Evolutionary conservation across 1,140 invertebrate species (phyloP), one percentile per base, ranked within the genome.

Genomic region (Bombus superbus): DNA sequence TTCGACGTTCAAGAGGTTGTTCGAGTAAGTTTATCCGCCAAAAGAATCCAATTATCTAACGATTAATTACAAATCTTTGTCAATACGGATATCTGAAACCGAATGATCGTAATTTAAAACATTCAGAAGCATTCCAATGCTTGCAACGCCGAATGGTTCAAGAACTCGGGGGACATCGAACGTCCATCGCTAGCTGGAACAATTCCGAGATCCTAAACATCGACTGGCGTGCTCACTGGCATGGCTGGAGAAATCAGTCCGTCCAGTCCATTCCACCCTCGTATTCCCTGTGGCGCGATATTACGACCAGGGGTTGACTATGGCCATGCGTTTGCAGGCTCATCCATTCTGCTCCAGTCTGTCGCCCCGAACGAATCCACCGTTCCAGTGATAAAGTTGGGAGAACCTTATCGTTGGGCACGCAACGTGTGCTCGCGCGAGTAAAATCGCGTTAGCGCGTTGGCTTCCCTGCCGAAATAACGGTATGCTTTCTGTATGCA

Each of bases 291-390:
- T 83, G 66, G 85, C 81, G 64, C 69, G 88, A 89, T 90, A 90
- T 90, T 90, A 88, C 88, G 81, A 81, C 71, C 11, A 75, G 44
- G 80, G 82, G 86, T 68, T 80, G 88, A 85, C 76, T 71, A 74
- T 77, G 86, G 83, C 25, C n/a, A 68, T 77, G 79, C 87, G 75
- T 90, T 90, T 83, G 84, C 89, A 82, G 84, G 81, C 89, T 88
- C 90, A 86, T 91, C 87, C 79, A 90, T 91, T 82, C 89, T 88
- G 82, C 79, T 88, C 87, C 66, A 59, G 74, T 79, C 81, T 76
- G 53, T 77, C 62, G 68, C 86, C 47, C 59, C 79, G 59, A 53
- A 74, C 72, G 72, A 83, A 28, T 57, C 62, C 76, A 64, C 74
- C 79, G 44, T 89, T 88, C 75, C 83, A 47, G n/a, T 62, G 28